Evolutionary conservation across 2,888 invertebrate genomes (phyloP), one percentile per base, ranked within the genome.

Genomic region (Patella pellucida): DNA sequence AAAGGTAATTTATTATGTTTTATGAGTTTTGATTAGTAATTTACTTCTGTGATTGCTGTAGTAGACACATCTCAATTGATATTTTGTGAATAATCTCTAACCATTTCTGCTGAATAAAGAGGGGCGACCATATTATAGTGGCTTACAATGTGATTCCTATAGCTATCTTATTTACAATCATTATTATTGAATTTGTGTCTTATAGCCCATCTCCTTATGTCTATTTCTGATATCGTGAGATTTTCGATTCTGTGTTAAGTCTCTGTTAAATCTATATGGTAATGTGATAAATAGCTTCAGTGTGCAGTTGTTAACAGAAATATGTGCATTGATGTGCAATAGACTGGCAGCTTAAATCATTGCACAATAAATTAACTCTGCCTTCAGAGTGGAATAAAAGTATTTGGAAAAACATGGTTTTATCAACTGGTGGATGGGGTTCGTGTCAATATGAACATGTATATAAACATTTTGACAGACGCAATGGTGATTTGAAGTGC

Each of bases 271-370:
- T 12, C 62, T 62, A 62, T 62, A 23, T 62, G 23, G 62, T 19
- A 23, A 23, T 62, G 19, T 62, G 62, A 62, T 62, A 62, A 62
- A 62, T 62, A 23, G 23, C 62, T 23, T 62, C 23, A 62, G 23
- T 41, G 41, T 62, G 62, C 62, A 62, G 23, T 62, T 62, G 62
- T 62, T 62, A 62, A 62, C 62, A 62, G 62, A 62, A 62, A 23
- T 62, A 62, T 62, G 14, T 62, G 9, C 62, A 12, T 23, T 23
- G 23, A 62, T 23, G 23, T 62, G 62, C 62, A 62, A 23, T 62
- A 62, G 23, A 23, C 19, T 62, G 19, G 19, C 14, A 23, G 11
- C 62, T 62, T 62, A 62, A 3, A 19, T 62, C 23, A 62, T 62
- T 19, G 19, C 23, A 19, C 62, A 5, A 62, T 62, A 62, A 62